phyloP scores from a whole-genome alignment of 2,113 vertebrate species.

The Rhea pennata region DNA sequence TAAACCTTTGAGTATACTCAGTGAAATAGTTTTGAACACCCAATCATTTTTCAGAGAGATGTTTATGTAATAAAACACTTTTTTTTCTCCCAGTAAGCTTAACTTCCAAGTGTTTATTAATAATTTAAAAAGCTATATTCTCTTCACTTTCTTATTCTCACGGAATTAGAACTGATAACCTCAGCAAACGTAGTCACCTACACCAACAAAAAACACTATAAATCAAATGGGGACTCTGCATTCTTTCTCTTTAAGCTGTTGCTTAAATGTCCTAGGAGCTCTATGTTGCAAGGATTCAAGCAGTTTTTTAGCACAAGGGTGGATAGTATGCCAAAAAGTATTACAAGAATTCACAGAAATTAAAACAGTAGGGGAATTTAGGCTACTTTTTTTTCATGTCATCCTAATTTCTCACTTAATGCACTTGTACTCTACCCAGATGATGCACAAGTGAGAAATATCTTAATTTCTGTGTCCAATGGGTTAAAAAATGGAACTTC shows the following conservation, averaged over 20 bases:
- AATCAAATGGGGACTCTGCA: neutral
- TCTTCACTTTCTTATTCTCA: neutral
- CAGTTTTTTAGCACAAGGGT: neutral
- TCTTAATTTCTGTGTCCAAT: neutral
- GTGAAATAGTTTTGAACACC: neutral
- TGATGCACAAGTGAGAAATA: neutral
- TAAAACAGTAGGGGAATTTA: neutral
- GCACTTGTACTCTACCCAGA: neutral
- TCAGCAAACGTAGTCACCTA: neutral
- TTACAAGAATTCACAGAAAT: neutral
- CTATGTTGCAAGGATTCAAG: neutral
- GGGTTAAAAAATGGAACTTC: neutral
- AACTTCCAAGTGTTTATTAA: neutral
- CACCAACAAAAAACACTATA: neutral
- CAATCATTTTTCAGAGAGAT: neutral
- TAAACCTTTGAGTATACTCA: neutral
- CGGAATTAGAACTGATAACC: neutral
- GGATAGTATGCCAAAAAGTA: neutral
- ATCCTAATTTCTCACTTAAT: neutral
- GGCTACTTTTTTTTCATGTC: neutral
- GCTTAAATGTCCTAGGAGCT: neutral
- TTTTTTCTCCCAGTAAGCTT: neutral
- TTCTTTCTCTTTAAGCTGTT: neutral
- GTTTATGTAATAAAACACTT: neutral
- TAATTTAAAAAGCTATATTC: neutral